These are phyloP conservation scores for Cynocephalus volans DNA, from an alignment of 2,113 vertebrate species.

Conservation along the genomic window DNA sequence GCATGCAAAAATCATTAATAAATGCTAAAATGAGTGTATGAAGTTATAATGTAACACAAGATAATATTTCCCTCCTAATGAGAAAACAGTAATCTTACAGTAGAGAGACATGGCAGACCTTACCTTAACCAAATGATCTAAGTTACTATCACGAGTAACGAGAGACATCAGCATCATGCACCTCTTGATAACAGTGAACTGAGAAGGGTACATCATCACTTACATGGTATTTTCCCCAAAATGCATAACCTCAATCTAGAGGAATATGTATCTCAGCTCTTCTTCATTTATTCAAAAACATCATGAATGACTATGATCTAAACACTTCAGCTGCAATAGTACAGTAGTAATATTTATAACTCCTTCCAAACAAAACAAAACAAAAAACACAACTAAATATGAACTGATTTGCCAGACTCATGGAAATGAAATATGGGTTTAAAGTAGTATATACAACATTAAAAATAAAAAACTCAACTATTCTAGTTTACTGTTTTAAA, in stretches of 20 bases:
- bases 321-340: not conserved
- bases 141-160: not conserved
- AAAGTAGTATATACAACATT: not conserved
- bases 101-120: not conserved
- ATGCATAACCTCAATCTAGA: not conserved
- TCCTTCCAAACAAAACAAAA: not conserved
- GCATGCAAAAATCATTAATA: not conserved
- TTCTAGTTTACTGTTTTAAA: conserved; percentile 29
- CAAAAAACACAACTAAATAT: not conserved
- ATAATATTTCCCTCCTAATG: not conserved
- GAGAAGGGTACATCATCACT: not conserved
- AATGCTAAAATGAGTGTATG: not conserved
- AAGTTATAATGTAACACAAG: not conserved
- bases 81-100: not conserved
- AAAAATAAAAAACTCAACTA: not conserved
- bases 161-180: not conserved
- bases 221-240: not conserved
- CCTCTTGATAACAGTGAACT: not conserved
- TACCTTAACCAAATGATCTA: not conserved
- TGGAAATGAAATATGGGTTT: conserved; percentile 28
- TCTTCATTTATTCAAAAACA: conserved; percentile 28
- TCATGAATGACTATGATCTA: not conserved
- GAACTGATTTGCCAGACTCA: not conserved
- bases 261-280: too few relatives aligned
- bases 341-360: conserved; percentile 1